Evolutionary conservation across 2,797 vertebrate genomes (phyloP), one percentile per base, ranked within the genome.

Genomic region (Pipistrellus nathusii): DNA sequence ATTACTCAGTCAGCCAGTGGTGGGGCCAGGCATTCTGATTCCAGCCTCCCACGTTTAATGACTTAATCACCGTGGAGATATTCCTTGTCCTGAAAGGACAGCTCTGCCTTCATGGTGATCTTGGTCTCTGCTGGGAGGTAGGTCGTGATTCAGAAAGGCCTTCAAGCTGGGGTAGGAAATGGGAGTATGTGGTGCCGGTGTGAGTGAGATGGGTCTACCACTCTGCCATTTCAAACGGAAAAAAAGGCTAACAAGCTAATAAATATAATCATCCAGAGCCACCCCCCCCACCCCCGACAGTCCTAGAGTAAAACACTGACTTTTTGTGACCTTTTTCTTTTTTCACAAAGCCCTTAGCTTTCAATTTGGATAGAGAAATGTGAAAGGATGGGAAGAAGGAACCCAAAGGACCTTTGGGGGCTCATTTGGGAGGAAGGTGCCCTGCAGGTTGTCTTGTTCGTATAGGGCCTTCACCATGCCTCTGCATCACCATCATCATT

Each of bases 321-420:
- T 35, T 73, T 77, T 66, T 25, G 48, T 84, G 68, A 68, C 10
- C 20, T 68, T 88, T 84, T 84, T 73, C 30, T 38, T 75, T 69
- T 85, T n/a, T 62, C 46, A 77, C 91, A 75, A 41, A 77, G 46
- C 81, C 14, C 35, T 88, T 91, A 85, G 53, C 46, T 55, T 85
- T 94, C 55, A 38, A 14, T 81, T 69, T 85, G 27, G 53, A 32
- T 32, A 85, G 44, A 81, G 35, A 91, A 91, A 89, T 15, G n/a
- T 38, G 30, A 77, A 57, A 44, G 17, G 38, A 38, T 77, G 25
- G 32, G 44, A 41, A 84, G 53, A 30, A 72, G 20, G 27, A 35
- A 55, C 32, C 8, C 46, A 59, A 27, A 41, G 12, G 32, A 32
- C 23, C 27, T 46, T 85, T 68, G 7, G 30, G 35, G 75, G 59